Evolutionary conservation across 2,797 vertebrate species (phyloP), one percentile per base, ranked within the genome.

Genomic region (Microctenopoma steveboyesi): DNA sequence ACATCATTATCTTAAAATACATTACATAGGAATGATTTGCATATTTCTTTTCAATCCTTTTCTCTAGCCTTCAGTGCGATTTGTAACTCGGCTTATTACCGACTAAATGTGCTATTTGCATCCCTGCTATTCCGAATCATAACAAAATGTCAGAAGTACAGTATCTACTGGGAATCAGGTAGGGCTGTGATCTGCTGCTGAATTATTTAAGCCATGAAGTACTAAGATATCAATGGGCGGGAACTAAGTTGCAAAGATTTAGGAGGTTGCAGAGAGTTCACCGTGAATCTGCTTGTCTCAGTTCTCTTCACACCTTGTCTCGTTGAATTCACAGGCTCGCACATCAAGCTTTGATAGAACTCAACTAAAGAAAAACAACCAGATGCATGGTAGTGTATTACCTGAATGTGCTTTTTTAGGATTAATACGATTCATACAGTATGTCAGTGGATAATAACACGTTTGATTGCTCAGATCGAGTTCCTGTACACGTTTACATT

Each of bases 121-220:
- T 40, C 35, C 39, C 64, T 42, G 74, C 63, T 68, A 6, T 48
- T 67, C 30, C 50, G 68, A 53, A 47, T 86, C 50, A 63, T 59
- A 61, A 82, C 81, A 69, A 79, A 67, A 81, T 63, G 42, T 35
- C 74, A 79, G 66, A 59, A 79, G 53, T 66, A 69, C 49, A 72
- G 63, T 74, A 83, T 87, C 80, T 83, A 78, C 74, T 79, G 67
- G 72, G 62, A 82, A 79, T 84, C 84, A 84, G 86, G 84, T 84
- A 73, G 82, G 43, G 39, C 73, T 16, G 27, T 79, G 79, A 84
- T 85, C 85, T 79, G 72, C 74, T 75, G 52, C 78, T 92, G 82
- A 94, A 93, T 91, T 88, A 93, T 94, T 94, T 84, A 94, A 84
- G 67, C 53, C 47, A 53, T 72, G 69, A 89, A 88, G 84, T 78